Evolutionary conservation across 1,140 invertebrate genomes (phyloP).

Genomic region (Zaprionus camerounensis): DNA sequence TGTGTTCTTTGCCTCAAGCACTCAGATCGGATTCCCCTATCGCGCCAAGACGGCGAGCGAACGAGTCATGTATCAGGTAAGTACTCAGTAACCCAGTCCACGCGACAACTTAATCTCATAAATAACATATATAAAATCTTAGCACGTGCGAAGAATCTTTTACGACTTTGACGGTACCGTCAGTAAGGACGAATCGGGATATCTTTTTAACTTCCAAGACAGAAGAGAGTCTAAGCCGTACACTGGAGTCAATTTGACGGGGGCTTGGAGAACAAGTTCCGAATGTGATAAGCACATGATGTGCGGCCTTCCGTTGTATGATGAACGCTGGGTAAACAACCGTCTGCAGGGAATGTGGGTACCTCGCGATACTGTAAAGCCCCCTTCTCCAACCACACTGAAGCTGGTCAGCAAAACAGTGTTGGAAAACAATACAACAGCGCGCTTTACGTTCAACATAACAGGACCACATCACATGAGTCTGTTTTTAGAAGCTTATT

Average conservation of each 20-base stretch:
- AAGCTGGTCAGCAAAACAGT: constrained; percentile 30
- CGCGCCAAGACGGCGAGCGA: constrained; percentile 87
- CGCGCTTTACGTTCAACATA: constrained; percentile 9
- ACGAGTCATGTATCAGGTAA: constrained; percentile 86
- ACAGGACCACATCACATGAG: constrained; percentile 18
- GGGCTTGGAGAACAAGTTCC: constrained; percentile 86
- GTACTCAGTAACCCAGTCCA: constrained; percentile 84
- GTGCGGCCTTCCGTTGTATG: constrained; percentile 89
- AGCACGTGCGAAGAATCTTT: constrained; percentile 87
- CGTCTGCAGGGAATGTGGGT: constrained; percentile 39
- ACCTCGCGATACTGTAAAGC: constrained; percentile 25
- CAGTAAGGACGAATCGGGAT: constrained; percentile 86
- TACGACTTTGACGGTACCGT: constrained; percentile 85
- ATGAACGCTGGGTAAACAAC: constrained; percentile 84
- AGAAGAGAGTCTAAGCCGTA: constrained; percentile 87
- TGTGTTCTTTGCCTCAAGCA: constrained; percentile 86
- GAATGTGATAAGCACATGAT: constrained; percentile 88
- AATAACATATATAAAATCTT: constrained; percentile 21
- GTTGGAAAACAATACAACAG: constrained; percentile 3
- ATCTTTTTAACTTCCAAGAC: constrained; percentile 90
- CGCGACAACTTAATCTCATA: background rate
- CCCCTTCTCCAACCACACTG: constrained; percentile 3
- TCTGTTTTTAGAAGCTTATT: constrained; percentile 13
- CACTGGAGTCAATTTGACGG: constrained; percentile 73
- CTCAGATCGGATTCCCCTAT: constrained; percentile 90